Conservation (phyloP, 2,888 invertebrate species). For the Schrankia costaestrigalis region DNA sequence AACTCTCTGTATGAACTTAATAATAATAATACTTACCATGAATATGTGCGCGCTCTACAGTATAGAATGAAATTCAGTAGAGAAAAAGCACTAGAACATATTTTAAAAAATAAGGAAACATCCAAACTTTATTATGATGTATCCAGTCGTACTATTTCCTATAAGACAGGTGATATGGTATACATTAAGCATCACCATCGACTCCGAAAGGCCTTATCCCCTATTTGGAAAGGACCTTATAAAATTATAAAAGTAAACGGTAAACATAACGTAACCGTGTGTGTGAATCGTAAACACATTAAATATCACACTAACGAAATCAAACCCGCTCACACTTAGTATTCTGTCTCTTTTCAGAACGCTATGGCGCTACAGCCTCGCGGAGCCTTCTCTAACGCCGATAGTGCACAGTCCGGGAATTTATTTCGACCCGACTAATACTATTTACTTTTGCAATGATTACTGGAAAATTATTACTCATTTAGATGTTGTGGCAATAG, state of each 20-base stretch:
- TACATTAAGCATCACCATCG: slow-evolving; percentile 23
- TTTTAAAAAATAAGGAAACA: slow-evolving; percentile 28
- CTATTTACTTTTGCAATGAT: background rate
- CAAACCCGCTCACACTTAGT: slow-evolving; percentile 5
- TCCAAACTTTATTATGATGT: slow-evolving; percentile 33
- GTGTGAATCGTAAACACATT: slow-evolving; percentile 1
- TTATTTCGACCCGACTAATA: background rate
- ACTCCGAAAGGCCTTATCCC: slow-evolving; percentile 21
- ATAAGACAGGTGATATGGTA: slow-evolving; percentile 12
- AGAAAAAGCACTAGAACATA: slow-evolving; percentile 12
- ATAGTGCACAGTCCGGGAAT: background rate
- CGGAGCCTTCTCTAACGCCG: background rate
- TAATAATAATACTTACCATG: slow-evolving; percentile 13
- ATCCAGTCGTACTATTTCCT: slow-evolving; percentile 1
- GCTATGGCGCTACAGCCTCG: background rate
- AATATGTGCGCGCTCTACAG: slow-evolving; percentile 31
- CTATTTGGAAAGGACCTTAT: slow-evolving; percentile 31
- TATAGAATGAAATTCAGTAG: slow-evolving; percentile 27
- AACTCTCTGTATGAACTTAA: background rate
- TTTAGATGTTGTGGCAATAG: background rate
- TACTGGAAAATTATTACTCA: background rate
- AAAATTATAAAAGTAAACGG: slow-evolving; percentile 21
- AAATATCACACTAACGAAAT: slow-evolving; percentile 12
- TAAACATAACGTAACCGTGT: slow-evolving; percentile 16
- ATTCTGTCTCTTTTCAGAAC: background rate